These are phyloP conservation scores for Epizoanthus scotinus DNA, from an alignment of 92 coral and sea anemone genomes.

Conservation along the genomic window DNA sequence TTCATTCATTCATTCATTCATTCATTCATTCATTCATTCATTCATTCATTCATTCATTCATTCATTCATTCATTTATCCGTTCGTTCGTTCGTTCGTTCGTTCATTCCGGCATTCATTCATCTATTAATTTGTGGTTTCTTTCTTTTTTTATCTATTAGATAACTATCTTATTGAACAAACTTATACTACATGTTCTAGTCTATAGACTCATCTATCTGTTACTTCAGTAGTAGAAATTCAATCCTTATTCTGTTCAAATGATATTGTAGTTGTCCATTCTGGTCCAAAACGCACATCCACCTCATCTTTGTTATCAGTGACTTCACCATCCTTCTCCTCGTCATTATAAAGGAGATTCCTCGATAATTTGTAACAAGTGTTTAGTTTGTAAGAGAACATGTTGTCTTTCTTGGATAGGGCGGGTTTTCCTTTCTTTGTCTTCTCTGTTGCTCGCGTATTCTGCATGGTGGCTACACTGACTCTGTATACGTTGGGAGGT, in stretches of 20 bases:
- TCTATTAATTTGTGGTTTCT: not conserved
- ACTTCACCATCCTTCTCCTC: not conserved
- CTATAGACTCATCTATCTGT: not conserved
- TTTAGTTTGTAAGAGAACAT: constrained; percentile 22
- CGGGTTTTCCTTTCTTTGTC: constrained; percentile 15
- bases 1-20: not conserved
- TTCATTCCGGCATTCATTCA: no score
- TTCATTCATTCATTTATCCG: not conserved
- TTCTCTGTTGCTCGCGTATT: constrained; percentile 4
- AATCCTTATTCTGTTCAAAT: constrained; percentile 16
- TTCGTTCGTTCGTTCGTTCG: no score
- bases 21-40: not conserved
- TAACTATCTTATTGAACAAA: no score
- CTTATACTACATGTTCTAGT: not conserved
- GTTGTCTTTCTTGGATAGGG: not conserved
- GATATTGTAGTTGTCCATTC: constrained; percentile 40
- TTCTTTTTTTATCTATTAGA: not conserved
- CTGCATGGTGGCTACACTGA: constrained; percentile 29
- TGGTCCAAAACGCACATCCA: not conserved
- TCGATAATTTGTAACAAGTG: constrained; percentile 24
- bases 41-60: not conserved
- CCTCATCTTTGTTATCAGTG: not conserved
- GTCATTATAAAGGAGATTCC: not conserved
- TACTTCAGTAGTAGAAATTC: not conserved
- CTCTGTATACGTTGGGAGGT: constrained; percentile 2